Evolutionary conservation across 2,888 invertebrate genomes (phyloP), one percentile per base, ranked within the genome.

Genomic region (Patella depressa): DNA sequence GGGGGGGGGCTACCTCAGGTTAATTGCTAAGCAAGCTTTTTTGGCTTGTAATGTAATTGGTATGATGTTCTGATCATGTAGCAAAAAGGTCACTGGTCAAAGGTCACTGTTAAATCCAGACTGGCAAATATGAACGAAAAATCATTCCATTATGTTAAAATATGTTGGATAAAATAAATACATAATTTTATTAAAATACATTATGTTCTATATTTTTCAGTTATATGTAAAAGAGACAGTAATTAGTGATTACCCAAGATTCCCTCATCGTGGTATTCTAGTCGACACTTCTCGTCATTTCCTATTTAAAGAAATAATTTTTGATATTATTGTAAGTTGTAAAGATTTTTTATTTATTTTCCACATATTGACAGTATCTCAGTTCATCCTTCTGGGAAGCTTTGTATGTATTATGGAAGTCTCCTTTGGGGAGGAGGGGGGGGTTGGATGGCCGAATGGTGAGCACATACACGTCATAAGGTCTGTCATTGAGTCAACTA

Each of bases 201-300:
- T 45, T 45, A 45, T 45, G 45, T 45, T 45, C 45, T 45, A 0
- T 45, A 9, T 45, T 80, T 92, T 93, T 91, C 92, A 96, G 94
- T 91, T 96, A 65, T 92, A 93, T 77, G 92, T 97, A 70, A 95
- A 95, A 88, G 92, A 93, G 70, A 95, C 95, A 0, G 89, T 87
- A 29, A 95, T 98, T 78, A 85, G 90, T 17, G 98, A 98, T 91
- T 94, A 91, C 82, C 98, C 98, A 0, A 93, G 95, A 78, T 96
- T 96, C 90, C 90, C 94, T 0, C 95, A 97, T 90, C 94, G 98
- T 75, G 98, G 98, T 0, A 91, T 98, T 3, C 93, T 97, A 65
- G 89, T 98, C 59, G 98, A 98, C 90, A 96, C 97, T 0, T 94
- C 96, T 0, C 93, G 98, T 5, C 98, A 98, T 92, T 98, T 93